A percentile compares a stretch with the other conserved stretches of the same genome.
Conservation (phyloP, 2,797 vertebrate genomes). For the Echeneis naucrates region DNA sequence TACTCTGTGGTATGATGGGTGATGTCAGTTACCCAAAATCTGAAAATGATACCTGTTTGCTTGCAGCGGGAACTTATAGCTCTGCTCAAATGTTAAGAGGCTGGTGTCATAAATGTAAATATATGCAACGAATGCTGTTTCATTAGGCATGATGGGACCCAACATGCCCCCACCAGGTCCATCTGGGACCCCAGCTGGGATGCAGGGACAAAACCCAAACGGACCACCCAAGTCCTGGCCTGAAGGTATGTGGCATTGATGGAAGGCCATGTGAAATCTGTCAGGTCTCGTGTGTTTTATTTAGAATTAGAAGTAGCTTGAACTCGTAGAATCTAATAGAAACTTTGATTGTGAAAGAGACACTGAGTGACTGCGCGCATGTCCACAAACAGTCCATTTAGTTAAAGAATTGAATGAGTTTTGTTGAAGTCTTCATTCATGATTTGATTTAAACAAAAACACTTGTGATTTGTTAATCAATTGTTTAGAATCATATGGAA, state of each 20-base stretch:
- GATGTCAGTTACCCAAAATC: no score
- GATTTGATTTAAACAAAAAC: no score
- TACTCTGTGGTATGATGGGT: not conserved
- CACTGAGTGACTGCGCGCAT: no score
- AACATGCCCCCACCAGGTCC: constrained; percentile 96
- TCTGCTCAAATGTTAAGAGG: not conserved
- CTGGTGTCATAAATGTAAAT: not conserved
- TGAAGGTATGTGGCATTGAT: constrained; percentile 85
- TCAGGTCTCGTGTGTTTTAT: constrained; percentile 1
- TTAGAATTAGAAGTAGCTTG: no score
- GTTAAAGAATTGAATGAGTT: no score
- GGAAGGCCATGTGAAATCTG: not conserved
- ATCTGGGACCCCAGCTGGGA: constrained; percentile 92
- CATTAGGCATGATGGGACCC: constrained; percentile 94
- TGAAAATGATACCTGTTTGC: not conserved
- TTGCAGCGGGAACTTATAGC: not conserved
- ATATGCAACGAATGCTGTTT: constrained; percentile 16
- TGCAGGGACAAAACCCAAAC: constrained; percentile 93
- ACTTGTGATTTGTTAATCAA: no score
- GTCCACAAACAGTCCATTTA: no score
- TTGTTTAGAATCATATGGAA: no score
- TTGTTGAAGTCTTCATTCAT: no score
- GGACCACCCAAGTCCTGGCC: constrained; percentile 96
- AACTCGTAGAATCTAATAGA: no score
- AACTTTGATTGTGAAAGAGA: no score